Percentiles rank a stretch among this genome's conserved stretches.
Evolutionary conservation across 2,888 invertebrate genomes (phyloP).

Genomic region (Melitaea athalia): DNA sequence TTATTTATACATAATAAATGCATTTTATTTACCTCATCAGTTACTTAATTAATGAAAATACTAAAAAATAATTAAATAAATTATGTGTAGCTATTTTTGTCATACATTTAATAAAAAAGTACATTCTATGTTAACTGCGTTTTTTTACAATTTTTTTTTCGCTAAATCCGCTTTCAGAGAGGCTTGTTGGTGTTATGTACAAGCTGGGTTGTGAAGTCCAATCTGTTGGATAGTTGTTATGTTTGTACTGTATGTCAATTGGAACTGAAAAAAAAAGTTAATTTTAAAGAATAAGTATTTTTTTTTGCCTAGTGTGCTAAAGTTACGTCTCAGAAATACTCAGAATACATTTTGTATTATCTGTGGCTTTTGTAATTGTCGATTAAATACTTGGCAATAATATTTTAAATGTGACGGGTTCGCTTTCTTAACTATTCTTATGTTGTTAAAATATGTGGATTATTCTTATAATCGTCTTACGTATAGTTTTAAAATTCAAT

Average conservation of each 20-base stretch:
- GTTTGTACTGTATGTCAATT: not conserved
- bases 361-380: too few species aligned
- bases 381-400: too few species aligned
- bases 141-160: not conserved
- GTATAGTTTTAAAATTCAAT: too few species aligned
- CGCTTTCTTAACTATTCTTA: too few species aligned
- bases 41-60: not conserved
- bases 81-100: too few species aligned
- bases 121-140: not conserved
- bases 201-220: not conserved
- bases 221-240: not conserved
- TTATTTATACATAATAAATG: conserved; percentile 52
- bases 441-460: too few species aligned
- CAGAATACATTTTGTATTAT: too few species aligned
- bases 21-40: conserved; percentile 43
- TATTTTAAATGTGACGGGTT: too few species aligned
- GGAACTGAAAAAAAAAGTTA: not conserved
- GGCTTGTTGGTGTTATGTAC: not conserved
- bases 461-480: too few species aligned
- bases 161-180: not conserved
- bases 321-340: too few species aligned
- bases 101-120: not conserved
- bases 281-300: not conserved
- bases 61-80: not conserved
- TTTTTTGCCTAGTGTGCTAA: not conserved